Evolutionary conservation across 2,113 vertebrate genomes (phyloP).

Genomic region (Psilopogon haemacephalus): DNA sequence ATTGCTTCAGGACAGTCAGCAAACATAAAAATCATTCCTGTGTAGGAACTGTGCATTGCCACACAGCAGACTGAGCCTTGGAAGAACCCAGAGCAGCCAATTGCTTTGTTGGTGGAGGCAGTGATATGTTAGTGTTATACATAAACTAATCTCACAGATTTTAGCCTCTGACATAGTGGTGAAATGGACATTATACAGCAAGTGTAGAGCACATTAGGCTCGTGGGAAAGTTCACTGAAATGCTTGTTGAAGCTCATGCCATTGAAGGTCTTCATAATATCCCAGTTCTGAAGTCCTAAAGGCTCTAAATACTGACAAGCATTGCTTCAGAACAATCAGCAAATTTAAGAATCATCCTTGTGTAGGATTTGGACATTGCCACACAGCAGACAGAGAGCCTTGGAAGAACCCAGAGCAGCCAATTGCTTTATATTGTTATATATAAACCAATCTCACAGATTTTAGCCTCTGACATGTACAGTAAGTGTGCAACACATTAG

Average conservation of each 20-base stretch:
- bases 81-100: fast-evolving
- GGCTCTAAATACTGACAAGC: not conserved
- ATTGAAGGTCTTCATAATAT: not conserved
- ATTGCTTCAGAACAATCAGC: not conserved
- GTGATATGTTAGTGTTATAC: no score
- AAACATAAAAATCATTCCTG: not conserved
- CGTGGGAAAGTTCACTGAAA: no score
- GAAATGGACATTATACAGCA: no score
- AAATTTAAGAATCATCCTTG: not conserved
- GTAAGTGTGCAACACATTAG: no score
- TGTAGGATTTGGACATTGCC: not conserved
- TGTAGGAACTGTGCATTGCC: not conserved
- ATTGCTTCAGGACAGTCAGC: not conserved
- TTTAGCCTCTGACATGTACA: no score
- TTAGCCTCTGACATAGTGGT: no score
- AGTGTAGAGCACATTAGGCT: no score
- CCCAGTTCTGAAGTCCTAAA: not conserved
- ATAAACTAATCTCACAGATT: no score
- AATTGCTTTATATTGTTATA: not conserved
- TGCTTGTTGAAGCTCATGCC: no score
- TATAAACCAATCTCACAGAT: no score
- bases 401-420: not conserved
- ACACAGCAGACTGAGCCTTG: not conserved
- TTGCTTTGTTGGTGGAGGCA: not conserved
- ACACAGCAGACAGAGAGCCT: not conserved